Base-by-base conservation (phyloP, 2,113 vertebrate genomes). In the Sterrhoptilus dennistouni region DNA sequence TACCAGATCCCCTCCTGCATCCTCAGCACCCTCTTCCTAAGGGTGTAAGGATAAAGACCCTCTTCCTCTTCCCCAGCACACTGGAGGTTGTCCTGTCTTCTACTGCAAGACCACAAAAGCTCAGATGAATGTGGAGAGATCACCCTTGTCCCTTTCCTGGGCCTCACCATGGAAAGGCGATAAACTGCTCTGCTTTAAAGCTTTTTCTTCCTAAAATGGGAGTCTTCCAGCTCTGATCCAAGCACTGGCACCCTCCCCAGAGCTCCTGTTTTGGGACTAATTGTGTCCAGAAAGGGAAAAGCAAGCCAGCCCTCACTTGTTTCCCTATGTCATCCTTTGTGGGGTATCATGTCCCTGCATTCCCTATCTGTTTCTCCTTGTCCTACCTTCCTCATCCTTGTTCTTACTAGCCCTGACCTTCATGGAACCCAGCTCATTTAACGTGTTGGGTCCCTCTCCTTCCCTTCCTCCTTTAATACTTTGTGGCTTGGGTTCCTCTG, bases 161-260 rank as follows among this genome's bases (percentile, higher is more conserved):
- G 76, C 95, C 93, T 95, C 89, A 68, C 22, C 72, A 87, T 68
- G 14, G 24, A 61, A 96, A 87, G 60, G 56, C 12, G 6, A 71
- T 94, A 84, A 90, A 87, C 29, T 59, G 19, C 83, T 90, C 68
- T 66, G 68, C 54, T 92, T 94, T 93, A 78, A 91, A 56, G 11
- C 38, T 68, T 84, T 95, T 92, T 95, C 91, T 96, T 97, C 94
- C 96, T 95, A 95, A 96, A 95, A 97, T 93, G 89, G 93, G 91
- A 92, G 93, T 66, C 44, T 84, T 96, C 47, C 52, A 95, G 69
- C 72, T 93, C 86, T 52, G 12, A 92, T 86, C 52, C 83, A 86
- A 86, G 68, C 47, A 83, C 76, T 87, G 93, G 83, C 94, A 95
- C 69, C 60, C 38, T 93, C 91, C 72, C 60, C 64, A 89, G 91